These are phyloP conservation scores for Cyclura pinguis DNA, from an alignment of 2,797 vertebrate species.

Conservation along the genomic window DNA sequence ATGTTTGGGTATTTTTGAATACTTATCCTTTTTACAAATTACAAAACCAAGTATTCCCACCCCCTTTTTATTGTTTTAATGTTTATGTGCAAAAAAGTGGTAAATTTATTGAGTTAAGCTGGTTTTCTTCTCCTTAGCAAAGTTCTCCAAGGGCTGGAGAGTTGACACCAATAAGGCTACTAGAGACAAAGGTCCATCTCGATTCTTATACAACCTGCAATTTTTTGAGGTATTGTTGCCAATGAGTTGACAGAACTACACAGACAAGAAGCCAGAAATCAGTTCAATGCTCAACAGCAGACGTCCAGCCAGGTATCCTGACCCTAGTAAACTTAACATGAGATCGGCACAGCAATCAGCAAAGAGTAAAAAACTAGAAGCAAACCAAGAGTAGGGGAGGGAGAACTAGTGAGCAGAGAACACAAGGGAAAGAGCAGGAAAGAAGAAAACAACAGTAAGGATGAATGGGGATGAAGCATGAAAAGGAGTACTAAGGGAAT, in stretches of 20 bases:
- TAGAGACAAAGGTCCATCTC: background rate
- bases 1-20: conserved; percentile 44
- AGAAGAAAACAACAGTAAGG: too few relatives aligned
- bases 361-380: background rate
- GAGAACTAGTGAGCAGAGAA: background rate
- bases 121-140: conserved; percentile 28
- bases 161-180: background rate
- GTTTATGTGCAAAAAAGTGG: background rate
- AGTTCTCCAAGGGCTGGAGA: conserved; percentile 5
- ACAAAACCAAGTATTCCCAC: background rate
- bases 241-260: background rate
- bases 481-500: background rate
- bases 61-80: background rate
- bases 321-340: background rate
- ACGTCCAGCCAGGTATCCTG: background rate
- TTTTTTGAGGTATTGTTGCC: background rate
- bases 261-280: background rate
- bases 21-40: background rate
- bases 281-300: background rate
- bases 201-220: background rate
- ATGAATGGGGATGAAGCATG: background rate
- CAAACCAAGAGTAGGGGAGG: background rate
- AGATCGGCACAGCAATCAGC: background rate
- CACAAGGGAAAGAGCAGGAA: background rate
- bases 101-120: background rate